phyloP scores from a whole-genome alignment of 2,888 invertebrate genomes.

The Melanargia galathea region DNA sequence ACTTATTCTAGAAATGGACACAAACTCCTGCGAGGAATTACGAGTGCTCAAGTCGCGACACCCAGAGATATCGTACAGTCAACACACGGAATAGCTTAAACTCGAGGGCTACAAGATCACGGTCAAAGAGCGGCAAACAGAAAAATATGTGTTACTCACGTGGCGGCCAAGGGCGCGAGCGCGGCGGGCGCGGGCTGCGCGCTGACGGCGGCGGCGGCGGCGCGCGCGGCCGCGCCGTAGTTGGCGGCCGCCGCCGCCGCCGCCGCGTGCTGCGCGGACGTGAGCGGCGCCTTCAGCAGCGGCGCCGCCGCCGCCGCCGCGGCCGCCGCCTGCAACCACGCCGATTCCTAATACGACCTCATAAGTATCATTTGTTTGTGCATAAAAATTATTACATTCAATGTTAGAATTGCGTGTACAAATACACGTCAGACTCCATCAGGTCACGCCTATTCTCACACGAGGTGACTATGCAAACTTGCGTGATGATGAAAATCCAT shows the following conservation, averaged over 20 bases:
- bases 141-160: slow-evolving; percentile 51
- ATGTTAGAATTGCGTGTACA: too few species aligned
- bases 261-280: slow-evolving; percentile 92
- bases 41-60: too few species aligned
- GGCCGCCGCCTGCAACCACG: slow-evolving; percentile 79
- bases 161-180: slow-evolving; percentile 66
- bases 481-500: too few species aligned
- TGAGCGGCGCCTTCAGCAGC: slow-evolving; percentile 91
- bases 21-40: too few species aligned
- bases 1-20: too few species aligned
- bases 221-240: slow-evolving; percentile 92
- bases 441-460: too few species aligned
- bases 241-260: slow-evolving; percentile 94
- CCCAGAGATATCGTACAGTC: too few species aligned
- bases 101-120: too few species aligned
- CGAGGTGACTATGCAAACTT: too few species aligned
- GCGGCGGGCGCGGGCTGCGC: slow-evolving; percentile 84
- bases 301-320: slow-evolving; percentile 90
- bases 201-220: slow-evolving; percentile 88
- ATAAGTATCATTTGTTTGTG: slow-evolving; percentile 6
- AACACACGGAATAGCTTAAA: too few species aligned
- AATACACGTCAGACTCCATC: too few species aligned
- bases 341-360: slow-evolving; percentile 24
- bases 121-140: too few species aligned
- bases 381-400: not conserved